phyloP scores from a whole-genome alignment of 2,888 invertebrate genomes.

The Drosophila yooni region DNA sequence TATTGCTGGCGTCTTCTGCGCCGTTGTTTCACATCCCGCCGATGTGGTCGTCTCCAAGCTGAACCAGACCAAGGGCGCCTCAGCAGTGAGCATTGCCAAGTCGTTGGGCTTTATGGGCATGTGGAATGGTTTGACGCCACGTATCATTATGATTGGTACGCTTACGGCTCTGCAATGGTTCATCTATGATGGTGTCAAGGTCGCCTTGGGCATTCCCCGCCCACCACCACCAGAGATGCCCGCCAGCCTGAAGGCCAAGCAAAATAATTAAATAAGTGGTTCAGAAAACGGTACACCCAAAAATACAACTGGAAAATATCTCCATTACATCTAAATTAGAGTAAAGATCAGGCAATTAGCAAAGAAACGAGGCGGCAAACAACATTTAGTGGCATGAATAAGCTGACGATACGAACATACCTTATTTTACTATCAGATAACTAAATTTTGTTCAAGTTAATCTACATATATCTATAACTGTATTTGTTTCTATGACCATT shows the following conservation, averaged over 20 bases:
- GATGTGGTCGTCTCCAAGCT: conserved; percentile 96
- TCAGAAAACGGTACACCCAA: conserved; percentile 1
- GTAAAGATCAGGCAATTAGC: conserved; percentile 20
- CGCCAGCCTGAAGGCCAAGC: conserved; percentile 89
- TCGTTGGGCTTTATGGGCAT: conserved; percentile 87
- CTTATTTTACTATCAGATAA: background rate
- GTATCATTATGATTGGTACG: conserved; percentile 97
- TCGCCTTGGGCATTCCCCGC: conserved; percentile 91
- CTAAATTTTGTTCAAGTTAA: background rate
- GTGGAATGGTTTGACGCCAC: conserved; percentile 93
- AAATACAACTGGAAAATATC: conserved; percentile 18
- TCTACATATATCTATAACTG: background rate
- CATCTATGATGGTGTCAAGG: conserved; percentile 95
- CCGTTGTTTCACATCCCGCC: conserved; percentile 95
- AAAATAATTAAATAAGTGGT: conserved; percentile 10
- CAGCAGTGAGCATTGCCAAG: conserved; percentile 83
- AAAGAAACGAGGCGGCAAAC: conserved; percentile 11
- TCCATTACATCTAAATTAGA: conserved; percentile 35
- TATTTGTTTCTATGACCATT: conserved; percentile 4
- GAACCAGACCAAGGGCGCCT: conserved; percentile 90
- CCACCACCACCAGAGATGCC: conserved; percentile 97
- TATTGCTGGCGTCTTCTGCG: conserved; percentile 97
- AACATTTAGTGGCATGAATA: conserved; percentile 7
- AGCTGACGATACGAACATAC: conserved; percentile 50
- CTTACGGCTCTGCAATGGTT: conserved; percentile 97